A percentile compares a stretch with the other conserved stretches of the same genome.
phyloP scores from a whole-genome alignment of 2,888 invertebrate genomes.

The Yponomeuta plumbellus region DNA sequence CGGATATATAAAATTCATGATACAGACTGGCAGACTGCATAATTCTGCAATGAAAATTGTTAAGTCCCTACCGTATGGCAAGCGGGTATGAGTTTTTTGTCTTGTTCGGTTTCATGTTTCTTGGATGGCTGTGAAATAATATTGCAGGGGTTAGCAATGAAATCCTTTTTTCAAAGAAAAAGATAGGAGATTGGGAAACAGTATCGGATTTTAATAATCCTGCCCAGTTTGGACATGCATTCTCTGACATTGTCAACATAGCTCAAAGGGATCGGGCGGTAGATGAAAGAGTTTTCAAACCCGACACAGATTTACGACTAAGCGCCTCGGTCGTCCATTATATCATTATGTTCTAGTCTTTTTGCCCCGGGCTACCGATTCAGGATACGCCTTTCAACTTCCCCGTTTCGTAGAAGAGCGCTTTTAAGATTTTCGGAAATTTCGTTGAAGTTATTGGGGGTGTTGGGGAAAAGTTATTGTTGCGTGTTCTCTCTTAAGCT shows the following conservation, averaged over 20 bases:
- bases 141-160: neutral
- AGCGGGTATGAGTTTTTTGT: neutral
- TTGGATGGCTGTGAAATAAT: neutral
- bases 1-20: constrained; percentile 19
- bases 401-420: neutral
- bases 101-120: neutral
- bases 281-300: constrained; percentile 23
- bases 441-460: neutral
- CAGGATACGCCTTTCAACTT: neutral
- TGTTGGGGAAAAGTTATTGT: neutral
- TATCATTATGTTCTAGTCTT: constrained; percentile 13
- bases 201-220: neutral
- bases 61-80: neutral
- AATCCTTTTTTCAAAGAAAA: neutral
- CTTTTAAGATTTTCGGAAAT: neutral
- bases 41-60: constrained; percentile 21
- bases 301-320: constrained; percentile 31
- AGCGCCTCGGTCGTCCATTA: constrained; percentile 12
- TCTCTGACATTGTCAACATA: constrained; percentile 1
- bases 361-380: constrained; percentile 1
- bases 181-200: neutral
- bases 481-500: neutral
- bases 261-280: neutral
- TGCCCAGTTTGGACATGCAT: neutral
- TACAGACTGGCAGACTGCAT: constrained; percentile 18